Base-by-base conservation (phyloP, 1,140 invertebrate species). In the Psilanteris sp. region DNA sequence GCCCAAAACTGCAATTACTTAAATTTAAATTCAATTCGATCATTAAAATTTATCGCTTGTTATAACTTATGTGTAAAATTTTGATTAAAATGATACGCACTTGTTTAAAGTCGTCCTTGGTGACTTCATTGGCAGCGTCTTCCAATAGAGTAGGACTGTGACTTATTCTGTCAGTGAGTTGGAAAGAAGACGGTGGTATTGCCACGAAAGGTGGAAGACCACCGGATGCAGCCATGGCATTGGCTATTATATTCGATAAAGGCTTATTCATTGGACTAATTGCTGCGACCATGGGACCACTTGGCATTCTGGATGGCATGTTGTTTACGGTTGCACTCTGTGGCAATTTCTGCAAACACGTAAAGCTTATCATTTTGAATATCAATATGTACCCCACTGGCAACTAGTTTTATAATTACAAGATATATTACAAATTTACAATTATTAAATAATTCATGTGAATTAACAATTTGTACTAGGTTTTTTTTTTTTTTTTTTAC, bases 81-180 rank as follows among this genome's bases (percentile, higher is more conserved):
- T 20, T 20, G 5, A 20, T 20, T 10, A 2, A 43, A 68, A 26
- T 41, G 2, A 41, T 57, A 43, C 36, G 62, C 31, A 88, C 86
- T 68, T 88, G 86, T 46, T 77, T 79, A 1, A 61, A 73, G 8
- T 89, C 85, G 15, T 89, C 82, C 50, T 87, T 87, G 0, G 79
- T 70, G 9, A 89, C 82, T 61, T 89, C 86, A 27, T 88, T 88
- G 8, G 72, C 77, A 1, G 83, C 80, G 22, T 88, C 86, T 6
- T 86, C 82, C 2, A 85, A 18, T 4, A 86, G 32, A 1, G 77
- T 73, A 3, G 82, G 79, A 55, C 81, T 84, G 14, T 85, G 75
- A 67, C 87, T 84, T 7, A 88, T 87, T 64, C 87, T 79, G 37
- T 88, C 78, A 1, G 85, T 88, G 0, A 89, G 48, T 26, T 87